Percentiles rank a stretch among this genome's conserved stretches.
Conservation (phyloP, 2,113 vertebrate genomes). For the Colossoma macropomum region DNA sequence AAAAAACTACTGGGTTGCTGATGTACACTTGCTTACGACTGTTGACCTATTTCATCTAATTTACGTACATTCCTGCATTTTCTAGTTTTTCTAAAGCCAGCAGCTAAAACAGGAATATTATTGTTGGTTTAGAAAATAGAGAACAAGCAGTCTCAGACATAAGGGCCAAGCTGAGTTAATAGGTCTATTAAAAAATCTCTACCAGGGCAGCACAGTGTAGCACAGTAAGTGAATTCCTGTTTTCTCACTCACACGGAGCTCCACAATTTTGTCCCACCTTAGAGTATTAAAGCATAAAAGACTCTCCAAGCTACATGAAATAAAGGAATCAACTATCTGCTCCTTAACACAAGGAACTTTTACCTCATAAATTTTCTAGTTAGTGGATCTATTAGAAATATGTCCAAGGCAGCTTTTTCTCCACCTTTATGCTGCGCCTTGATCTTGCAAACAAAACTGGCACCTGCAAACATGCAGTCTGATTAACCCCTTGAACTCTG, state of each 20-base stretch:
- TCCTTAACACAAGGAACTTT: too few relatives aligned
- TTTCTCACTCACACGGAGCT: background rate
- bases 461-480: background rate
- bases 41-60: background rate
- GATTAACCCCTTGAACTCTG: background rate
- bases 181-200: background rate
- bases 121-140: too few relatives aligned
- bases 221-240: background rate
- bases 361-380: too few relatives aligned
- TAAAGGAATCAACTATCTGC: too few relatives aligned
- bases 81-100: too few relatives aligned
- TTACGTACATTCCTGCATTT: too few relatives aligned
- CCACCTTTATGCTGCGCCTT: conserved; percentile 35
- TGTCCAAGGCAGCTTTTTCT: conserved; percentile 48
- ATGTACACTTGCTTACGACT: background rate
- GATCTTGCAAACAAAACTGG: background rate
- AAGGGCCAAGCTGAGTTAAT: background rate
- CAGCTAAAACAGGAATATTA: too few relatives aligned
- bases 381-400: too few relatives aligned
- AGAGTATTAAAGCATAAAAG: too few relatives aligned
- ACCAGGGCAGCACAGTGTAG: background rate
- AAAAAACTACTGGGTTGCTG: background rate
- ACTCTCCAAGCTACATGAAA: too few relatives aligned
- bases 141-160: too few relatives aligned
- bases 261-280: too few relatives aligned